A percentile compares a stretch with the other conserved stretches of the same genome.
Evolutionary conservation across 2,888 invertebrate species (phyloP).

Genomic region (Microctonus hyperodae): DNA sequence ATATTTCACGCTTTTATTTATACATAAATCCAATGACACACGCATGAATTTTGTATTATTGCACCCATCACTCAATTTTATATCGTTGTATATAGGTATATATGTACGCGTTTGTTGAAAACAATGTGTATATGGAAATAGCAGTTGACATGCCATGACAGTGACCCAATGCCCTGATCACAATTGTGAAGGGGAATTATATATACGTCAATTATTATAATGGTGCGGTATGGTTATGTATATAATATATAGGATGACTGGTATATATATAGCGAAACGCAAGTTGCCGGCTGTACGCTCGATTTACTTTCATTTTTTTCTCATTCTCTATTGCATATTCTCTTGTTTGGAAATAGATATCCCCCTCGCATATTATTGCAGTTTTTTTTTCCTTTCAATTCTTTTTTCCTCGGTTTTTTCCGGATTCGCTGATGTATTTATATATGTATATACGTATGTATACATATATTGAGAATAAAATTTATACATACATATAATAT

Average conservation of each 20-base stretch:
- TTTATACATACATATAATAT: background rate
- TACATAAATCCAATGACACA: no score
- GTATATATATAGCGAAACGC: conserved; percentile 1
- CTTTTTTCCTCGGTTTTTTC: background rate
- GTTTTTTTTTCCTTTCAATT: background rate
- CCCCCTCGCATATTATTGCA: background rate
- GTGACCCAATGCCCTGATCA: conserved; percentile 22
- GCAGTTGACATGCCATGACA: conserved; percentile 14
- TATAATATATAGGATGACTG: background rate
- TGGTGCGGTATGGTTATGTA: background rate
- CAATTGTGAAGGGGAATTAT: background rate
- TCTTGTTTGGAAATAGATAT: background rate
- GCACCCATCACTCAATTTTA: background rate
- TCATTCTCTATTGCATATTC: background rate
- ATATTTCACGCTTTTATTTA: no score
- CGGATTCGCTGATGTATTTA: background rate
- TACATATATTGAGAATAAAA: no score
- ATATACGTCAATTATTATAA: background rate
- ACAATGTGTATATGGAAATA: background rate
- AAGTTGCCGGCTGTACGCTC: background rate
- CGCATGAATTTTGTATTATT: no score
- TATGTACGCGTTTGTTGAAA: background rate
- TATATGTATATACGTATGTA: no score
- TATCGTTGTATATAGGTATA: background rate
- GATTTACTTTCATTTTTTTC: background rate